Percentiles rank a stretch among this genome's conserved stretches.
Conservation (phyloP, 1,140 invertebrate species). For the Aphis craccivora region DNA sequence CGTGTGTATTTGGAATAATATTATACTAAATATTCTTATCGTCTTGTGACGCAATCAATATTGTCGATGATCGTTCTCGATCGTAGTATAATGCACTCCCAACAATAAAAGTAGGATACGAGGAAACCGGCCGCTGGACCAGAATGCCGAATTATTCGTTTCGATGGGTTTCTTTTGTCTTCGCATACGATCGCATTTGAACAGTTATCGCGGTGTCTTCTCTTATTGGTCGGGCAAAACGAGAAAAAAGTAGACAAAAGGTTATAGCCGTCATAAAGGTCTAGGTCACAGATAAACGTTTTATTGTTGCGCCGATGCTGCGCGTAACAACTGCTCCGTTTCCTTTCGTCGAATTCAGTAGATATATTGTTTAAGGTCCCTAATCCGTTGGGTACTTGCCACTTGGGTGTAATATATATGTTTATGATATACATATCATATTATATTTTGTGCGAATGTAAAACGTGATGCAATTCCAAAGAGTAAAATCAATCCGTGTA, state of each 20-base stretch:
- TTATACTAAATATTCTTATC: neutral
- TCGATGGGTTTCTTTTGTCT: neutral
- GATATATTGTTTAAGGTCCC: neutral
- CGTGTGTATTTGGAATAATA: neutral
- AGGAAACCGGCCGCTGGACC: neutral
- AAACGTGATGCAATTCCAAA: neutral
- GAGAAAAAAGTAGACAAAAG: neutral
- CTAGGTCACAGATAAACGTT: neutral
- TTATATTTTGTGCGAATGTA: neutral
- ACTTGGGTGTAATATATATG: constrained; percentile 6
- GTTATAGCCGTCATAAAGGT: neutral
- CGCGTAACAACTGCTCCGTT: neutral
- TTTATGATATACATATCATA: neutral
- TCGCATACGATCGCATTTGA: neutral
- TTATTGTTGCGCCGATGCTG: neutral
- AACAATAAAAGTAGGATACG: neutral
- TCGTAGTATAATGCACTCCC: neutral
- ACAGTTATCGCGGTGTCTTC: neutral
- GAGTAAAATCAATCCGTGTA: neutral
- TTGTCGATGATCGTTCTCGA: neutral
- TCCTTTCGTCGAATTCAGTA: neutral
- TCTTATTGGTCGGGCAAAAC: neutral
- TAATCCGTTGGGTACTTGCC: neutral
- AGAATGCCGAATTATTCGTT: neutral
- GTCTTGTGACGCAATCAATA: neutral